Percentiles rank a stretch among this genome's conserved stretches.
Evolutionary conservation across 2,797 vertebrate species (phyloP).

Genomic region (Lepus townsendii): DNA sequence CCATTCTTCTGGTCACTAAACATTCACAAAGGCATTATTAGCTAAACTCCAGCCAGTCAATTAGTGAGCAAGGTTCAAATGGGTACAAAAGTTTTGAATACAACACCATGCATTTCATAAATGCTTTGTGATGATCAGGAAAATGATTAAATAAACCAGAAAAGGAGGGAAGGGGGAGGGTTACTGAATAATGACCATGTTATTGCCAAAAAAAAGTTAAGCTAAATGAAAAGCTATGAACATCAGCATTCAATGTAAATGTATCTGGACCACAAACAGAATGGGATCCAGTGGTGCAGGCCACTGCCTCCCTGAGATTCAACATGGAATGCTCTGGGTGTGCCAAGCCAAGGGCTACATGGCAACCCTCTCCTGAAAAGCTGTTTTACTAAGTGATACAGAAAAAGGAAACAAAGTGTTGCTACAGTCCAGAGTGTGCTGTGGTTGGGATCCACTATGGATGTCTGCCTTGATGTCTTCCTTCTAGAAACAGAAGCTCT

Average conservation of each 20-base stretch:
- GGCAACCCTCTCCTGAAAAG: conserved; percentile 9
- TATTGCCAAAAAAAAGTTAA: not conserved
- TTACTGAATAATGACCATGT: not conserved
- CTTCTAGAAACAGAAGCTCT: not conserved
- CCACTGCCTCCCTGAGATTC: not conserved
- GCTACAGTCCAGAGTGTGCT: not conserved
- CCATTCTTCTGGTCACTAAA: conserved; percentile 19
- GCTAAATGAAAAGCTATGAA: conserved; percentile 37
- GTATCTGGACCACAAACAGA: not conserved
- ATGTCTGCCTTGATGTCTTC: not conserved
- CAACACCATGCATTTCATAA: not conserved
- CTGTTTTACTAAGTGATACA: not conserved
- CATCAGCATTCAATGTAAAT: not conserved
- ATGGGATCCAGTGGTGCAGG: fast-evolving
- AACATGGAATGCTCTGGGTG: too few relatives aligned
- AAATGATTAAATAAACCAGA: conserved; percentile 22
- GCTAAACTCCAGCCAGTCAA: conserved; percentile 32
- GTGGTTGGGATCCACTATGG: not conserved
- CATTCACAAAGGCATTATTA: conserved; percentile 35
- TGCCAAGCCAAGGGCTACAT: not conserved
- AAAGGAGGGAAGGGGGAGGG: fast-evolving
- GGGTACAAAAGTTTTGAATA: conserved; percentile 25
- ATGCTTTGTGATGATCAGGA: conserved; percentile 10
- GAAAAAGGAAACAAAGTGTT: not conserved
- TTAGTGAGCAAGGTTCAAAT: not conserved